These are phyloP conservation scores for Aramus guarauna DNA, from an alignment of 2,113 vertebrate species.

Conservation along the genomic window DNA sequence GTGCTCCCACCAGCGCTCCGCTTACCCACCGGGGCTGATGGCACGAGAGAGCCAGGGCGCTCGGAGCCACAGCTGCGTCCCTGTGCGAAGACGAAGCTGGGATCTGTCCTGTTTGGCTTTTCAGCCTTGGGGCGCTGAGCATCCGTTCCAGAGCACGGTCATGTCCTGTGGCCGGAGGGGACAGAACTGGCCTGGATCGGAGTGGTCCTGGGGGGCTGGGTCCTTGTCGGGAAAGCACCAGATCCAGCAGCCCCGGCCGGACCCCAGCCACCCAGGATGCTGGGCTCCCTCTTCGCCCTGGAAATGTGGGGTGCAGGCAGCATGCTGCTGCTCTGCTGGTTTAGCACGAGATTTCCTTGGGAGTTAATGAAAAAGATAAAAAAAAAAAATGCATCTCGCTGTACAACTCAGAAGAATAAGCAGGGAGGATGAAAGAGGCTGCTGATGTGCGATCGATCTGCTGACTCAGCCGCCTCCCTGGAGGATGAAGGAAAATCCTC, in stretches of 20 bases:
- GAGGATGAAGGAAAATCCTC: background rate
- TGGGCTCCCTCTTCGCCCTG: background rate
- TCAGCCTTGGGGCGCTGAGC: background rate
- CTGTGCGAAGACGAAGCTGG: background rate
- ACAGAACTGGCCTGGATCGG: background rate
- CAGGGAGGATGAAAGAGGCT: rapidly evolving
- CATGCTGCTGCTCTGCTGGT: rapidly evolving
- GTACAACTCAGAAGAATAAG: background rate
- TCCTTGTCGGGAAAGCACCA: rapidly evolving
- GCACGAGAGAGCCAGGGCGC: rapidly evolving
- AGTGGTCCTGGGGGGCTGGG: rapidly evolving
- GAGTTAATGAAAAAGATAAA: background rate
- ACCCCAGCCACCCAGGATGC: background rate
- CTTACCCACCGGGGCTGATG: rapidly evolving
- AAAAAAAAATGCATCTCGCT: rapidly evolving
- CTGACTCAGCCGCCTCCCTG: background rate
- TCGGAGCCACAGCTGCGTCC: rapidly evolving
- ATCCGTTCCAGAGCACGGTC: rapidly evolving
- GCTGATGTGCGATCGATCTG: background rate
- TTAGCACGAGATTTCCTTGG: background rate
- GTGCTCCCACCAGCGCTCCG: rapidly evolving
- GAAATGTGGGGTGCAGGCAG: background rate
- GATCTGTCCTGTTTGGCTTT: background rate
- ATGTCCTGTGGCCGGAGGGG: rapidly evolving
- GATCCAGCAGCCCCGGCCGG: background rate